phyloP scores from a whole-genome alignment of 92 coral and sea anemone species.

The Meandrina meandrites region DNA sequence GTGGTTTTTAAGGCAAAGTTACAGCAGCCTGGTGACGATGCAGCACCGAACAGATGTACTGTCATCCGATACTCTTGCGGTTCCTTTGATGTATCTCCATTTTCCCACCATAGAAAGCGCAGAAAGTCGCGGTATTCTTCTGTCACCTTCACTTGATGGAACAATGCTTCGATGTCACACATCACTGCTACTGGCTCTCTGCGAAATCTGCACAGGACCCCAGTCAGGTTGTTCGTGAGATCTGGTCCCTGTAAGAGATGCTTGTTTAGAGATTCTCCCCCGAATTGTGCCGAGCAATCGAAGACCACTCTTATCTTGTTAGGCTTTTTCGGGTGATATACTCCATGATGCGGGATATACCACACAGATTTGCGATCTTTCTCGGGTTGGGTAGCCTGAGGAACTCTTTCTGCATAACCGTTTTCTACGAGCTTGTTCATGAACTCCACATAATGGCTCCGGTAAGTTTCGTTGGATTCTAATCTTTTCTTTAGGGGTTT shows the following conservation, averaged over 20 bases:
- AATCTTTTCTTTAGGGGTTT: constrained; percentile 30
- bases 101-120: not conserved
- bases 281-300: constrained; percentile 5
- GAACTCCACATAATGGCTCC: constrained; percentile 40
- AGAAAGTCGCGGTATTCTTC: constrained; percentile 4
- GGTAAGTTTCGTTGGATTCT: constrained; percentile 12
- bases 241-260: no score
- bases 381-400: not conserved
- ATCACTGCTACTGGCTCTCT: constrained; percentile 11
- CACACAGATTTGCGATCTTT: not conserved
- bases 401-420: constrained; percentile 57
- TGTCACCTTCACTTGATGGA: not conserved
- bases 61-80: no score
- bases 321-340: constrained; percentile 6
- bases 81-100: no score
- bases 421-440: constrained; percentile 49
- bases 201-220: not conserved
- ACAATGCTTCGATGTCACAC: not conserved
- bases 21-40: no score
- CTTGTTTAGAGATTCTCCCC: constrained; percentile 1
- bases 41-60: no score
- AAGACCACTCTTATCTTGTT: no score
- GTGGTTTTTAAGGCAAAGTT: not conserved
- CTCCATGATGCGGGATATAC: constrained; percentile 28
- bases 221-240: constrained; percentile 8